Percentiles rank a stretch among this genome's conserved stretches.
Evolutionary conservation across 2,888 invertebrate species (phyloP).

Genomic region (Cheilosia soror): DNA sequence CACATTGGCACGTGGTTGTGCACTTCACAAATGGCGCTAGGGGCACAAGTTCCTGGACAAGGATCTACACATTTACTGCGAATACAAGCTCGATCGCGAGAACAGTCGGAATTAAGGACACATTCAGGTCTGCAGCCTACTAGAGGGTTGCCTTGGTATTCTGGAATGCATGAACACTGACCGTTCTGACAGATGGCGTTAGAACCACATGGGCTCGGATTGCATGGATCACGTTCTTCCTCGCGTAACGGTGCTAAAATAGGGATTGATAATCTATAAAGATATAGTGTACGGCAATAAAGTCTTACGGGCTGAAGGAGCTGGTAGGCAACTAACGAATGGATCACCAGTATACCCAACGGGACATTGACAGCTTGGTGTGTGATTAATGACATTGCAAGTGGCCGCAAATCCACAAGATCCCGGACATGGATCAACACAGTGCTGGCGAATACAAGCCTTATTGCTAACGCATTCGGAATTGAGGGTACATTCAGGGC

Average conservation of each 20-base stretch:
- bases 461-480: constrained; percentile 90
- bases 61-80: constrained; percentile 89
- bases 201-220: constrained; percentile 91
- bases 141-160: constrained; percentile 90
- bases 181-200: constrained; percentile 90
- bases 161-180: constrained; percentile 87
- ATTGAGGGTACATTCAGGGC: constrained; percentile 89
- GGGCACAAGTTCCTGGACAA: constrained; percentile 89
- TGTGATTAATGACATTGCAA: constrained; percentile 89
- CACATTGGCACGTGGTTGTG: constrained; percentile 90
- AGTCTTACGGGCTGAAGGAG: constrained; percentile 77
- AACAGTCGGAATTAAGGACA: constrained; percentile 88
- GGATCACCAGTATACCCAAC: constrained; percentile 90
- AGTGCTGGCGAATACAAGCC: constrained; percentile 91
- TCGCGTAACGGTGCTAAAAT: constrained; percentile 77
- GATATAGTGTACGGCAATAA: not conserved
- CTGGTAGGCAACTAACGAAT: constrained; percentile 85
- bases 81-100: constrained; percentile 88
- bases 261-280: not conserved
- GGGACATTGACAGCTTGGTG: constrained; percentile 89
- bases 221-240: constrained; percentile 85
- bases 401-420: constrained; percentile 88
- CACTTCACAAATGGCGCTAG: constrained; percentile 88
- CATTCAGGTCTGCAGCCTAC: constrained; percentile 89
- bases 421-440: constrained; percentile 92